These are phyloP conservation scores for Rhabdomys pumilio DNA, from an alignment of 2,797 vertebrate species.

Conservation along the genomic window DNA sequence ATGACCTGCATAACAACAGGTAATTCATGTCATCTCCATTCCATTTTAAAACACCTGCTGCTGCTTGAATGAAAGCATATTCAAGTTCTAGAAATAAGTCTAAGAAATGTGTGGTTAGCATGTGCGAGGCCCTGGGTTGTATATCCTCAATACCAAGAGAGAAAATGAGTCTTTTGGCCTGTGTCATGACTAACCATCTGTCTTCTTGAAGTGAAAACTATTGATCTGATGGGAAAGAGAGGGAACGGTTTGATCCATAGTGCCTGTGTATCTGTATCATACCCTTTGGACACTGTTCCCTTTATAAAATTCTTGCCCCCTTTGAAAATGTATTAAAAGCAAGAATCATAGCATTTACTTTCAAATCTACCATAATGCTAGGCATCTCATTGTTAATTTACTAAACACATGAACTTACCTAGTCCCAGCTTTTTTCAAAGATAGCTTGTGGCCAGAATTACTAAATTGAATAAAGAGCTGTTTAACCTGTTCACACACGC, in stretches of 20 bases:
- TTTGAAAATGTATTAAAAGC: conserved; percentile 54
- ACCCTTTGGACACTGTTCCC: conserved; percentile 65
- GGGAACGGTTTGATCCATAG: conserved; percentile 52
- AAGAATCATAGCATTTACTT: conserved; percentile 51
- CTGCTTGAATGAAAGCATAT: conserved; percentile 81
- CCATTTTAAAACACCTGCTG: conserved; percentile 81
- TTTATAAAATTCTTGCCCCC: conserved; percentile 42
- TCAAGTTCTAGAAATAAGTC: conserved; percentile 72
- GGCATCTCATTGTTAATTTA: conserved; percentile 65
- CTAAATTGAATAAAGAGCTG: conserved; percentile 71
- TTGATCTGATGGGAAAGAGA: conserved; percentile 51
- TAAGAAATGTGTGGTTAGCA: conserved; percentile 54
- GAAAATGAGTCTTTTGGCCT: conserved; percentile 54
- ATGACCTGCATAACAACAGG: conserved; percentile 77
- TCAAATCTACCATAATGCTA: conserved; percentile 62
- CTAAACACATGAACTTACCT: conserved; percentile 60
- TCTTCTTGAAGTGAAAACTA: conserved; percentile 55
- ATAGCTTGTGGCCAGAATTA: conserved; percentile 69
- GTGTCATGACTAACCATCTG: not conserved
- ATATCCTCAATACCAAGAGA: conserved; percentile 48
- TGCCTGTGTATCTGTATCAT: not conserved
- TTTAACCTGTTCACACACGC: conserved; percentile 60
- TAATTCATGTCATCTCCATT: conserved; percentile 84
- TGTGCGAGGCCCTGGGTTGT: conserved; percentile 41
- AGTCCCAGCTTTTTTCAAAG: conserved; percentile 70